Evolutionary conservation across 2,113 vertebrate species (phyloP), one percentile per base, ranked within the genome.

Genomic region (Cephalopholis sonnerati): DNA sequence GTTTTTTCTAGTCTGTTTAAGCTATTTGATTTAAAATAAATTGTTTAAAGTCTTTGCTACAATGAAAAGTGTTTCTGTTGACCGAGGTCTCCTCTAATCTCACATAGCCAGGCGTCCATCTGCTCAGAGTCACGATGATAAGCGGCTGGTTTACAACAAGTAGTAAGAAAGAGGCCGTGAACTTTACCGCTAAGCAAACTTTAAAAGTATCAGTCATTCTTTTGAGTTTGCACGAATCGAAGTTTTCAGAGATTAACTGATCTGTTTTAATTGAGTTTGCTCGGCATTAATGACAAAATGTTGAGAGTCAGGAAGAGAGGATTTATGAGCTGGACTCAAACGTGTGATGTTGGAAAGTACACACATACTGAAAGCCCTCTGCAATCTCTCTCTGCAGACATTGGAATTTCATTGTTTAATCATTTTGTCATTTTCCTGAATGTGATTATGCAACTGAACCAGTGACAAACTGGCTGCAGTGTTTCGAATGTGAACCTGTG

Each of bases 101-200:
- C 71, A 55, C 51, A 55, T 0, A 75, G 65, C n/a, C 85, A 79
- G 80, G 70, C 51, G 58, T 78, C 79, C 20, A 10, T 66, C 59
- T 74, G 64, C 8, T 36, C 67, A 32, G 32, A 24, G 55, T 46
- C 36, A 57, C 18, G 18, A 41, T 32, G 79, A 86, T 81, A 81
- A 86, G 74, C 62, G 36, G 44, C 7, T 20, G 48, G 36, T 67
- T 76, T 77, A 57, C 18, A 44, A 57, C 18, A 44, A 54, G 16
- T 39, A 61, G 8, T 24, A 5, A 85, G 12, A 0, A 62, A 67
- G 13, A 29, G 0, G 9, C 22, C 4, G 1, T 54, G 41, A n/a
- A 63, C 44, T 51, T 7, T 2, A 44, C 27, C 17, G 9, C 8
- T 39, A 74, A 18, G 4, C 32, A 25, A 57, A 63, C 54, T 63